A percentile compares a stretch with the other conserved stretches of the same genome.
Evolutionary conservation across 92 coral and sea anemone genomes (phyloP).

Genomic region (Ricordea florida): DNA sequence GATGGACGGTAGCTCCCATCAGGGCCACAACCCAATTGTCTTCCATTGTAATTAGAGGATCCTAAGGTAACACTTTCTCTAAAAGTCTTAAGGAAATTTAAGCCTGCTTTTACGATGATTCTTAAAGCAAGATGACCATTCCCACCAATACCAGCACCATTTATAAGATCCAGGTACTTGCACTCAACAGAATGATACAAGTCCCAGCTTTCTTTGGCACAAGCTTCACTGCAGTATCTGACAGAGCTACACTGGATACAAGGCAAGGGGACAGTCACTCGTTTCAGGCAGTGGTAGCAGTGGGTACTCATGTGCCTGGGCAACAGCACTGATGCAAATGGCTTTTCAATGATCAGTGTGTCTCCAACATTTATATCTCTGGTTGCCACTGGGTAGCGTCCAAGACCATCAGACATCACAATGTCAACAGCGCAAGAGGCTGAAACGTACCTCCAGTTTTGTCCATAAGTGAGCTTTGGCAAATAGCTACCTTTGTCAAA

Average conservation of each 20-base stretch:
- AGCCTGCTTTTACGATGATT: slow-evolving; percentile 79
- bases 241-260: slow-evolving; percentile 85
- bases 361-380: slow-evolving; percentile 86
- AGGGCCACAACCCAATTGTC: slow-evolving; percentile 32
- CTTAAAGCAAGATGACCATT: slow-evolving; percentile 91
- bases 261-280: slow-evolving; percentile 66
- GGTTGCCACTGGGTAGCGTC: slow-evolving; percentile 82
- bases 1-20: slow-evolving; percentile 68
- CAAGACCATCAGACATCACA: slow-evolving; percentile 22
- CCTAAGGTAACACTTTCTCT: slow-evolving; percentile 10
- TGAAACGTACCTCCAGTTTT: slow-evolving; percentile 45
- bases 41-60: neutral
- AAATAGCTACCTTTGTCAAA: neutral
- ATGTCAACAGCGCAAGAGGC: slow-evolving; percentile 73
- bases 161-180: slow-evolving; percentile 72
- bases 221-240: slow-evolving; percentile 72
- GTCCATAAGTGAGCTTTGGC: slow-evolving; percentile 40
- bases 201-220: slow-evolving; percentile 83
- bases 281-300: slow-evolving; percentile 83
- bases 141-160: slow-evolving; percentile 71
- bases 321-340: slow-evolving; percentile 93
- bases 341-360: slow-evolving; percentile 81
- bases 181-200: slow-evolving; percentile 82
- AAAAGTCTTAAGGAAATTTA: slow-evolving; percentile 48
- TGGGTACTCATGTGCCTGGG: slow-evolving; percentile 69